A percentile compares a stretch with the other conserved stretches of the same genome.
phyloP scores from a whole-genome alignment of 2,797 vertebrate species.

The Danionella dracula region DNA sequence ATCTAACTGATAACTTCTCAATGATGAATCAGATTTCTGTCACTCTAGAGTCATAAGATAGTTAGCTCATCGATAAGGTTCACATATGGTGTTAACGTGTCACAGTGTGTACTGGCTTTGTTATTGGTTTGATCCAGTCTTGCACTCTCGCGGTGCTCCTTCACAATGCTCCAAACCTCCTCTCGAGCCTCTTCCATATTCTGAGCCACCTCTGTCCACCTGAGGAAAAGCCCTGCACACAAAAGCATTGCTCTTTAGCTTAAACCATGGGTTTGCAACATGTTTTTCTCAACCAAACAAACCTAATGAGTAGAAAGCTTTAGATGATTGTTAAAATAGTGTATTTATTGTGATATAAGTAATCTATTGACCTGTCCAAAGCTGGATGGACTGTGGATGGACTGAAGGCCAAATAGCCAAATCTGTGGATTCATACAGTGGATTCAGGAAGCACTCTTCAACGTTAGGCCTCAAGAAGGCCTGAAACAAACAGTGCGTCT shows the following conservation, averaged over 20 bases:
- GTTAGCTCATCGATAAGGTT: conserved; percentile 45
- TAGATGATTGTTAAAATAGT: background rate
- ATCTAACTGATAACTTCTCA: too few species aligned
- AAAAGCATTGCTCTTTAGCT: too few species aligned
- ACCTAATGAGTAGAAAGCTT: background rate
- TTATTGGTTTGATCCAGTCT: conserved; percentile 32
- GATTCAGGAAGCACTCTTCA: conserved; percentile 67
- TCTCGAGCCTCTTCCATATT: conserved; percentile 70
- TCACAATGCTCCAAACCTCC: conserved; percentile 64
- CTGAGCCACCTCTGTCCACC: conserved; percentile 66
- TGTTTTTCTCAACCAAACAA: background rate
- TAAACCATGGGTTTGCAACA: background rate
- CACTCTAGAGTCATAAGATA: conserved; percentile 22
- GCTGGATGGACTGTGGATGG: conserved; percentile 81
- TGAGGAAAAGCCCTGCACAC: conserved; percentile 77
- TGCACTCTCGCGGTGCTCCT: conserved; percentile 42
- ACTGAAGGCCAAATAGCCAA: conserved; percentile 85
- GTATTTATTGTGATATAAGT: background rate
- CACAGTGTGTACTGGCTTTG: conserved; percentile 13
- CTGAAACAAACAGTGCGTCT: conserved; percentile 79
- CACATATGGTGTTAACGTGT: conserved; percentile 24
- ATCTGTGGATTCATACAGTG: conserved; percentile 69
- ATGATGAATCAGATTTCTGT: background rate
- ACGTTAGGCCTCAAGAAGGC: conserved; percentile 60
- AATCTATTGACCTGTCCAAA: conserved; percentile 77